phyloP scores from a whole-genome alignment of 2,113 vertebrate species.

The Fregetta grallaria region DNA sequence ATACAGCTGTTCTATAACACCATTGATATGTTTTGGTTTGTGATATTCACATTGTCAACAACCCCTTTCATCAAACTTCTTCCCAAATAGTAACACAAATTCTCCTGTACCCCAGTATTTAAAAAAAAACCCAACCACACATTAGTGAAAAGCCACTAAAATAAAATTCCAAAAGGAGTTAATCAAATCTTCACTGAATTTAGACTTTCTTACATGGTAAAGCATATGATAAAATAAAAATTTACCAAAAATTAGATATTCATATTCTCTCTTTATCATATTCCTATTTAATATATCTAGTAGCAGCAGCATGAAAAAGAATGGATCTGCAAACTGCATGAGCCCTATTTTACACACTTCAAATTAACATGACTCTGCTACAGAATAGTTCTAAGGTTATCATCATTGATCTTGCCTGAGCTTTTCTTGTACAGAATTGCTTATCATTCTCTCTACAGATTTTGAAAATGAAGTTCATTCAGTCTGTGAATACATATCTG shows the following conservation, averaged over 20 bases:
- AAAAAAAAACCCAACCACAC: neutral
- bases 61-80: neutral
- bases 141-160: neutral
- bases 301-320: neutral
- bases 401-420: neutral
- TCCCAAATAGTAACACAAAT: neutral
- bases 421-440: neutral
- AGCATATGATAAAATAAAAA: neutral
- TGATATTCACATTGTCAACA: neutral
- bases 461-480: neutral
- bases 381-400: neutral
- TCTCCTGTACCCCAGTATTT: neutral
- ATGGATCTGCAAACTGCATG: neutral
- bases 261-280: neutral
- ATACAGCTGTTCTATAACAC: neutral
- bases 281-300: neutral
- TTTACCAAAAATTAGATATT: neutral
- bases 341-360: neutral
- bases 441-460: neutral
- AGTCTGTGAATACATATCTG: neutral
- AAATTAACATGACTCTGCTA: neutral
- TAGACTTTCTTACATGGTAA: neutral
- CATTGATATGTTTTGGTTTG: accelerated
- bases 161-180: neutral
- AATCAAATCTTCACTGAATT: neutral